These are phyloP conservation scores for Xenops minutus DNA, from an alignment of 2,797 vertebrate species.

Conservation along the genomic window DNA sequence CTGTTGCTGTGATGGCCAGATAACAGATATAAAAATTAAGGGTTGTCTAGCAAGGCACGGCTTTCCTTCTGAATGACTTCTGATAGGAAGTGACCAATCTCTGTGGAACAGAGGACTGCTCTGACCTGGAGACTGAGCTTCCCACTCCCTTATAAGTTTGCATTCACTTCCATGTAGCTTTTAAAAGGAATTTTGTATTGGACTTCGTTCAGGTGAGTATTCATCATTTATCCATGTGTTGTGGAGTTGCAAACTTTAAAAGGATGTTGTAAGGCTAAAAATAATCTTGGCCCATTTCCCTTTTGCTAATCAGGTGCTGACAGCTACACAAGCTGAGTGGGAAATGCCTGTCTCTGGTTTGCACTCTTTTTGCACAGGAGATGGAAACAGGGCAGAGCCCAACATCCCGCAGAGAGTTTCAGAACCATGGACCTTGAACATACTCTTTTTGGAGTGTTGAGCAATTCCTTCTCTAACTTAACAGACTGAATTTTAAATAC, in stretches of 20 bases:
- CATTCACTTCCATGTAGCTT: neutral
- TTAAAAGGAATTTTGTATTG: neutral
- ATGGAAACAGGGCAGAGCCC: neutral
- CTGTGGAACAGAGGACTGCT: neutral
- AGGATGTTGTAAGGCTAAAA: neutral
- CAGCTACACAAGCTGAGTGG: neutral
- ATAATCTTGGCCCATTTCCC: neutral
- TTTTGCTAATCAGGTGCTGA: neutral
- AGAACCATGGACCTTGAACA: neutral
- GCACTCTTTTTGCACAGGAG: neutral
- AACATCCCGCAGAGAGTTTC: neutral
- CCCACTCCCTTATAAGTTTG: accelerated
- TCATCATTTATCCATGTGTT: neutral
- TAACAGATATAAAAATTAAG: slow-evolving; percentile 11
- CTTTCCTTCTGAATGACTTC: neutral
- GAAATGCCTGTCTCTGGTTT: neutral
- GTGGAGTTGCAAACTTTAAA: neutral
- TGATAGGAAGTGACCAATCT: neutral
- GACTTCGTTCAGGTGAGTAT: neutral
- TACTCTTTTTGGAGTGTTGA: neutral
- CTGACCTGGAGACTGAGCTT: neutral
- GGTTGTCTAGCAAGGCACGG: neutral
- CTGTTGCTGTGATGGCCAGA: neutral
- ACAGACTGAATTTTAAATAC: neutral
- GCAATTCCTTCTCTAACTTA: neutral